phyloP scores from a whole-genome alignment of 2,888 invertebrate species.

The Pseudococcus viburni region DNA sequence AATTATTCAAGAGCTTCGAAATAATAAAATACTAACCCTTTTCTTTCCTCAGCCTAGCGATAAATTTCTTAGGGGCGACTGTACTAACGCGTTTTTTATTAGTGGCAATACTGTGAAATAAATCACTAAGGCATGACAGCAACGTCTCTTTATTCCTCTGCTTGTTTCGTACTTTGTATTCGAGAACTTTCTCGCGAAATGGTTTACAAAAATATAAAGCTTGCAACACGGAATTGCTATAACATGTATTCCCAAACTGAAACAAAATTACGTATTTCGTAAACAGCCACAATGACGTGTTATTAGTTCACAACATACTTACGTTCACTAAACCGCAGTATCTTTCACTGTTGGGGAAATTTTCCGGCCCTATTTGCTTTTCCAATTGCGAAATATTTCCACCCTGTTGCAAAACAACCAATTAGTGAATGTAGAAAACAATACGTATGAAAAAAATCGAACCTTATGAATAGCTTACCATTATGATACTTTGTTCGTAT shows the following conservation, averaged over 20 bases:
- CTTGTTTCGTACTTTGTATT: conserved; percentile 97
- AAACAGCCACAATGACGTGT: not conserved
- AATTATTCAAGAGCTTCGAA: not conserved
- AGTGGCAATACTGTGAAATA: conserved; percentile 99
- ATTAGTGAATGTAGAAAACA: not conserved
- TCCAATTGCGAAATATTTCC: conserved; percentile 99
- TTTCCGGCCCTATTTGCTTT: conserved; percentile 98
- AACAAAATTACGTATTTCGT: conserved; percentile 71
- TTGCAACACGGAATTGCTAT: conserved; percentile 99
- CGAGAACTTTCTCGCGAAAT: conserved; percentile 97
- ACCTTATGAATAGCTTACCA: not conserved
- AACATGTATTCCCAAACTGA: conserved; percentile 99
- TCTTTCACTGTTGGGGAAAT: conserved; percentile 98
- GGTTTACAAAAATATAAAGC: conserved; percentile 99
- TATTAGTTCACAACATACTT: conserved; percentile 72
- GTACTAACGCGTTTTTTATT: conserved; percentile 99
- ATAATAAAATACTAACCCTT: conserved; percentile 80
- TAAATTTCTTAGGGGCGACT: conserved; percentile 99
- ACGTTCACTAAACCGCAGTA: conserved; percentile 99
- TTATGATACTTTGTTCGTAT: not conserved
- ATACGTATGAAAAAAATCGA: not conserved
- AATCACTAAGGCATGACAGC: conserved; percentile 96
- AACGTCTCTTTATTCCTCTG: conserved; percentile 93
- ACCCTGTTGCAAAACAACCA: conserved; percentile 77
- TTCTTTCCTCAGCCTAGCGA: conserved; percentile 96